phyloP scores from a whole-genome alignment of 2,113 vertebrate species.

The Genyomyrus donnyi region DNA sequence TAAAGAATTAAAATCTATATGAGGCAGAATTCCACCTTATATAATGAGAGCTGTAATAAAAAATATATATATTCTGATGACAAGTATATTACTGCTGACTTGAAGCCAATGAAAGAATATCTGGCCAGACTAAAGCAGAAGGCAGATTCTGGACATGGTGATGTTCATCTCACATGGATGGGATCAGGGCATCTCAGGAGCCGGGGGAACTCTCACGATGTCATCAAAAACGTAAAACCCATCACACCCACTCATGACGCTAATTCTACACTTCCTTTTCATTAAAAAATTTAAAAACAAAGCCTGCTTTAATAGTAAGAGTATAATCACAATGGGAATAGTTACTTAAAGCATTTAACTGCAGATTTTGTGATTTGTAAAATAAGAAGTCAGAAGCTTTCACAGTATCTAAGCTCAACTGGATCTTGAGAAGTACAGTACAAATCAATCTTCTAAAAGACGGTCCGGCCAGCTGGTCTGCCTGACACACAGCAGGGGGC shows the following conservation, averaged over 20 bases:
- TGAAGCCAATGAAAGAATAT: conserved; percentile 5
- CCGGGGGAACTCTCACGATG: not conserved
- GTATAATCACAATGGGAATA: not conserved
- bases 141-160: not conserved
- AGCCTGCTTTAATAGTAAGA: not conserved
- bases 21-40: not conserved
- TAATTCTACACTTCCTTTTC: not conserved
- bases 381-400: not conserved
- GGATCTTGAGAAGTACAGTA: not conserved
- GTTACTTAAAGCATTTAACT: not conserved
- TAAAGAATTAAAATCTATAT: not conserved
- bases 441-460: not conserved
- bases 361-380: not conserved
- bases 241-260: not conserved
- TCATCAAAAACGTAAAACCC: not conserved
- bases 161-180: not conserved
- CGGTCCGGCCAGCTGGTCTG: not conserved
- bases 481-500: not conserved
- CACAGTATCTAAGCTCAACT: not conserved
- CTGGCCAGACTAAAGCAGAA: not conserved
- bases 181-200: not conserved
- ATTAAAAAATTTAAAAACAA: not conserved
- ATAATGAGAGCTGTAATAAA: not conserved
- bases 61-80: not conserved
- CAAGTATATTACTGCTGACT: not conserved